Percentiles rank a stretch among this genome's conserved stretches.
These are phyloP conservation scores for Pristionchus pacificus DNA, from an alignment of 1,140 invertebrate genomes.

Conservation along the genomic window DNA sequence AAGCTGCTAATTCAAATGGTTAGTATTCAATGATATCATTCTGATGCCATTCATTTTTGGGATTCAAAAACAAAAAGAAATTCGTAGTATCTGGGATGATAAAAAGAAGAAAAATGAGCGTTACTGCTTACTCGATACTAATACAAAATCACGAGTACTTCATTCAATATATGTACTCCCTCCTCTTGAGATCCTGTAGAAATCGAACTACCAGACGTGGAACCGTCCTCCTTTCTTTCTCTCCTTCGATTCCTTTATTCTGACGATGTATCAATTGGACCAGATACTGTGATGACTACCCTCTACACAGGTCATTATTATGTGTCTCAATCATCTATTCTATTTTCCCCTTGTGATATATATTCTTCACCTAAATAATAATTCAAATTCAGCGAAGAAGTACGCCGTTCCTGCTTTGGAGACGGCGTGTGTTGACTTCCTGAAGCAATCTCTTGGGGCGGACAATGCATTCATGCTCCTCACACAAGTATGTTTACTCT, in stretches of 20 bases:
- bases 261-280: conserved; percentile 78
- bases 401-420: conserved; percentile 78
- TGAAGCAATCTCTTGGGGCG: conserved; percentile 73
- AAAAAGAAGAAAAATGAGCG: background rate
- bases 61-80: too few species aligned
- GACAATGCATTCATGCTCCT: conserved; percentile 82
- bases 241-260: conserved; percentile 72
- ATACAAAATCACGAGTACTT: background rate
- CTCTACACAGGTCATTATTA: conserved; percentile 66
- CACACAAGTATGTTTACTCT: conserved; percentile 61
- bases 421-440: conserved; percentile 77
- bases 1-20: conserved; percentile 38
- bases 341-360: background rate
- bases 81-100: too few species aligned
- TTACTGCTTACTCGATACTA: too few species aligned
- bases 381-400: conserved; percentile 68
- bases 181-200: conserved; percentile 65
- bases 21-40: too few species aligned
- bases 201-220: conserved; percentile 77
- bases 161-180: background rate
- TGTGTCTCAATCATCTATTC: background rate
- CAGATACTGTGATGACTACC: conserved; percentile 81
- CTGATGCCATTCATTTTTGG: too few species aligned
- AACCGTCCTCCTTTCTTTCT: conserved; percentile 69
- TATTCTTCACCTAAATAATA: background rate